These are phyloP conservation scores for Macrocentrus cingulum DNA, from an alignment of 1,140 invertebrate species.

Conservation along the genomic window DNA sequence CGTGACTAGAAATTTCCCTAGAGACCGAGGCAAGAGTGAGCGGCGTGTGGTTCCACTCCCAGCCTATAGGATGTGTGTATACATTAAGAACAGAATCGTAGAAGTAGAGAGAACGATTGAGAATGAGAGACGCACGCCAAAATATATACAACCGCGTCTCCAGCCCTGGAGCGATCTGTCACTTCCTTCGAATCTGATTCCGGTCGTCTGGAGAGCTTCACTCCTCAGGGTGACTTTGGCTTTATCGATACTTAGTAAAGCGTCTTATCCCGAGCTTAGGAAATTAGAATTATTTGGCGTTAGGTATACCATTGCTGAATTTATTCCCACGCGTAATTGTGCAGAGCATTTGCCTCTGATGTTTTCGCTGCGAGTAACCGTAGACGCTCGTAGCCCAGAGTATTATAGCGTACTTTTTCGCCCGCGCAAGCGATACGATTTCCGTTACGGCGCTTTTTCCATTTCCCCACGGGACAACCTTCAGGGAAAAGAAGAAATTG, in stretches of 20 bases:
- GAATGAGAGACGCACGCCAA: constrained; percentile 5
- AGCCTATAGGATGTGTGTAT: neutral
- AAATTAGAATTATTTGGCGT: too few species aligned
- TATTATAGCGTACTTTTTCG: neutral
- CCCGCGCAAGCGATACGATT: constrained; percentile 16
- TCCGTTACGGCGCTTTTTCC: constrained; percentile 24
- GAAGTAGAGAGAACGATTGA: neutral
- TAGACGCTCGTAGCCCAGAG: neutral
- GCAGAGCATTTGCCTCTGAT: constrained; percentile 8
- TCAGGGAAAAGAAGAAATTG: constrained; percentile 38
- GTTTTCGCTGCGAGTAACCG: neutral
- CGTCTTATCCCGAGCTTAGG: too few species aligned
- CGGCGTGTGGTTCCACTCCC: neutral
- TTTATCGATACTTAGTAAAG: constrained; percentile 14
- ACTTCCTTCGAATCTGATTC: constrained; percentile 20
- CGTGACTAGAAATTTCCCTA: constrained; percentile 29
- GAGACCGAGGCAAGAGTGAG: constrained; percentile 1
- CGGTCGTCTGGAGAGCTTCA: neutral
- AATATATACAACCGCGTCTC: neutral
- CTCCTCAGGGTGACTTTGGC: neutral
- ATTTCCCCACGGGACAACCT: constrained; percentile 35
- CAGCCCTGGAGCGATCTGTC: constrained; percentile 15
- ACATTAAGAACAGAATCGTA: neutral
- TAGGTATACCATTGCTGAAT: too few species aligned
- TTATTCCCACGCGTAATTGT: constrained; percentile 23